A percentile compares a stretch with the other conserved stretches of the same genome.
Evolutionary conservation across 1,140 invertebrate species (phyloP).

Genomic region (Aphelinus atriplicis): DNA sequence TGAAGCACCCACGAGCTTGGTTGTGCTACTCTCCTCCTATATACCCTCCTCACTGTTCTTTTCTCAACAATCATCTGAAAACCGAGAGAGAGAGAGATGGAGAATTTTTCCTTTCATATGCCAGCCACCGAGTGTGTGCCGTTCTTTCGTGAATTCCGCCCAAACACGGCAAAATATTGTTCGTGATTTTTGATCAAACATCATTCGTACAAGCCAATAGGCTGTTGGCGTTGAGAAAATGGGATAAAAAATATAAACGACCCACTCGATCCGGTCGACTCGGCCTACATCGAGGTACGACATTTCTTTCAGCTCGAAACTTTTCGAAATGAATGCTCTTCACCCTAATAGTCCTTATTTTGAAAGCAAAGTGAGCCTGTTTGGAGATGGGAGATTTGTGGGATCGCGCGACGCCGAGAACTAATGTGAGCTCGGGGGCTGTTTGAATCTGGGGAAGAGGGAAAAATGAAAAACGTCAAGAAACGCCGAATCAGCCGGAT

Average conservation of each 20-base stretch:
- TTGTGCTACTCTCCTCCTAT: too few species aligned
- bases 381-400: conserved; percentile 27
- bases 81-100: background rate
- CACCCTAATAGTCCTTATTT: background rate
- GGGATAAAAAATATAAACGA: too few species aligned
- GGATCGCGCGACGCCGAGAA: conserved; percentile 30
- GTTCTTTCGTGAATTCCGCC: too few species aligned
- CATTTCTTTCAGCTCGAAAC: too few species aligned
- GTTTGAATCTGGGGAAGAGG: conserved; percentile 2
- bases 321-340: background rate
- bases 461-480: conserved; percentile 44
- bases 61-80: conserved; percentile 29
- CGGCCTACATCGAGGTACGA: too few species aligned
- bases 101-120: too few species aligned
- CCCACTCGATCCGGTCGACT: too few species aligned
- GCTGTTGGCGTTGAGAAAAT: too few species aligned
- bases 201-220: too few species aligned
- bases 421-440: conserved; percentile 36
- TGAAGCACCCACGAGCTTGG: conserved; percentile 32
- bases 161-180: too few species aligned
- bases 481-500: conserved; percentile 47
- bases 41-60: background rate
- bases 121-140: too few species aligned
- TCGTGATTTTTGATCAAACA: too few species aligned
- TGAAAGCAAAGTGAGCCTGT: background rate